Percentiles rank a stretch among this genome's conserved stretches.
Evolutionary conservation across 1,140 invertebrate genomes (phyloP).

Genomic region (Orussus abietinus): DNA sequence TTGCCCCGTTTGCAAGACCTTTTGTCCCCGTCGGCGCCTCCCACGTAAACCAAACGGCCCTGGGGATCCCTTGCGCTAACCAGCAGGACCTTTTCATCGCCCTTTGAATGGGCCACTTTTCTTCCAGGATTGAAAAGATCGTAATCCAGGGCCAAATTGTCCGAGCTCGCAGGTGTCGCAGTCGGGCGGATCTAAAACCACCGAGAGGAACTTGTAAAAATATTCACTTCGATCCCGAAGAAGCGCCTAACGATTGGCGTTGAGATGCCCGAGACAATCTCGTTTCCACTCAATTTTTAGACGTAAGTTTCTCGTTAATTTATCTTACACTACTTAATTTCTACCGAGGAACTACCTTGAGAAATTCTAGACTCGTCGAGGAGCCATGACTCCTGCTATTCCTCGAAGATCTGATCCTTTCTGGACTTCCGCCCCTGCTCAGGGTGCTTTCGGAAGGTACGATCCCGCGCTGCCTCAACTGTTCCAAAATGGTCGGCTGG

Average conservation of each 20-base stretch:
- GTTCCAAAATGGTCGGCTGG: conserved; percentile 50
- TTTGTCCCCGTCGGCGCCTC: conserved; percentile 49
- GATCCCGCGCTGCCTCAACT: conserved; percentile 55
- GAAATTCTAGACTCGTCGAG: conserved; percentile 59
- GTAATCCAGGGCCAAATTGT: conserved; percentile 69
- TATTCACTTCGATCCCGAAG: too few relatives aligned
- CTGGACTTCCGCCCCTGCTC: conserved; percentile 38
- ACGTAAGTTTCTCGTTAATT: background rate
- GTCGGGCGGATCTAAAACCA: conserved; percentile 32
- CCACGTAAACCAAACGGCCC: conserved; percentile 55
- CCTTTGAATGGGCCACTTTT: conserved; percentile 42
- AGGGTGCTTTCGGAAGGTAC: conserved; percentile 54
- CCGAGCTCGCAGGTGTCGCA: conserved; percentile 46
- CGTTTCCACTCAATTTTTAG: too few relatives aligned
- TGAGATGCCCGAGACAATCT: too few relatives aligned
- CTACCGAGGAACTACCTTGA: conserved; percentile 41
- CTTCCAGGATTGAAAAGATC: conserved; percentile 60
- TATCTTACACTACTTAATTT: background rate
- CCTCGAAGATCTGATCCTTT: conserved; percentile 26
- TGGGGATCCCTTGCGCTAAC: conserved; percentile 57
- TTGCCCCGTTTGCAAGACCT: conserved; percentile 27
- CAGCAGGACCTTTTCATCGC: conserved; percentile 52
- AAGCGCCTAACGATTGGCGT: too few relatives aligned
- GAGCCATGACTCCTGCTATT: conserved; percentile 33
- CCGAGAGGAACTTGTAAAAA: background rate